Evolutionary conservation across 2,888 invertebrate species (phyloP).

Genomic region (Cordilura impudica): DNA sequence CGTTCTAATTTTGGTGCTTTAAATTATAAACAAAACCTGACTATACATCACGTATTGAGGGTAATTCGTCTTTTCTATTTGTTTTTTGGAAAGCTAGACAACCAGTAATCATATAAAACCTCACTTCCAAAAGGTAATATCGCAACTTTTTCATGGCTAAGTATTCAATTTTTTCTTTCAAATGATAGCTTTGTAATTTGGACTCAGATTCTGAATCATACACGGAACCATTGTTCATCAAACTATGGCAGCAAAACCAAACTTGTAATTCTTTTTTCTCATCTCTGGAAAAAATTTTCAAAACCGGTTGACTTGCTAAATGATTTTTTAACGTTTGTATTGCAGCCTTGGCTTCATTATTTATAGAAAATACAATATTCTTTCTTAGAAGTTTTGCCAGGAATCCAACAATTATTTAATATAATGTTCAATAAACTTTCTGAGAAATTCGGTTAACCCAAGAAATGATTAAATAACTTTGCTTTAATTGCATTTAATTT

Average conservation of each 20-base stretch:
- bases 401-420: constrained; percentile 39
- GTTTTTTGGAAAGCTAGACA: too few relatives aligned
- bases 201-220: constrained; percentile 34
- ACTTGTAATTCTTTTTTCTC: constrained; percentile 54
- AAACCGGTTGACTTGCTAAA: constrained; percentile 25
- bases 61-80: too few relatives aligned
- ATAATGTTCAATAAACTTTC: constrained; percentile 45
- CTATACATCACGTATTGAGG: too few relatives aligned
- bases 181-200: constrained; percentile 61
- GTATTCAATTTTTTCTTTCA: constrained; percentile 64
- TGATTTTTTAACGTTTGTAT: constrained; percentile 36
- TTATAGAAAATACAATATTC: constrained; percentile 17
- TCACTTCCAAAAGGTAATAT: constrained; percentile 61
- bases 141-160: constrained; percentile 63
- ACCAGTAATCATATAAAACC: constrained; percentile 31
- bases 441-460: constrained; percentile 53
- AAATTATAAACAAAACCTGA: too few relatives aligned
- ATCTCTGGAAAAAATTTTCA: constrained; percentile 40
- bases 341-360: constrained; percentile 16
- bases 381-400: constrained; percentile 42
- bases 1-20: too few relatives aligned
- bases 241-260: constrained; percentile 56
- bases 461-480: constrained; percentile 44
- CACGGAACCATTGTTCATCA: constrained; percentile 53
- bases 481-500: constrained; percentile 28